Percentiles rank a stretch among this genome's conserved stretches.
These are phyloP conservation scores for Papilio polytes DNA, from an alignment of 1,140 invertebrate species.

Conservation along the genomic window DNA sequence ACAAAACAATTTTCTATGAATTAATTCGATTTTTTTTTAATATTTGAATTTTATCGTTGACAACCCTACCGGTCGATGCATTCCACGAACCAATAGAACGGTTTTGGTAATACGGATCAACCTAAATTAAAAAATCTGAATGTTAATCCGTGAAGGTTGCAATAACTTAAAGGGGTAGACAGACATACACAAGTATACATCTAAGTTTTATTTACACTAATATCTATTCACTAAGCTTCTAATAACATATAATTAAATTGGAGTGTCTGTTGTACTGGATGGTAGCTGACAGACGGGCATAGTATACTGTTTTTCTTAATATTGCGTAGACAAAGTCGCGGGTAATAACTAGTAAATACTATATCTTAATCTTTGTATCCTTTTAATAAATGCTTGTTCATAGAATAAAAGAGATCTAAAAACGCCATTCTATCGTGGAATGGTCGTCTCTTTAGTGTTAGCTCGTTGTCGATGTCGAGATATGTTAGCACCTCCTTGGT, in stretches of 20 bases:
- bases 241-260: too few species aligned
- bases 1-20: too few species aligned
- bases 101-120: neutral
- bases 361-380: constrained; percentile 22
- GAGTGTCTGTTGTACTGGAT: too few species aligned
- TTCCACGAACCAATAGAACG: neutral
- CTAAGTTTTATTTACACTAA: too few species aligned
- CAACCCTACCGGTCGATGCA: neutral
- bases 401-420: constrained; percentile 56
- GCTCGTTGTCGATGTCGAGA: constrained; percentile 47
- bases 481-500: constrained; percentile 44
- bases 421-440: constrained; percentile 51
- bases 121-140: neutral
- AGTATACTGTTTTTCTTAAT: too few species aligned
- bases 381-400: constrained; percentile 41
- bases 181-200: too few species aligned
- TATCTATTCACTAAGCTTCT: too few species aligned
- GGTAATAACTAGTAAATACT: neutral
- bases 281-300: too few species aligned
- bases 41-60: neutral
- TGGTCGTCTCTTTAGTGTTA: constrained; percentile 42
- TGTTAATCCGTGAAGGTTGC: neutral
- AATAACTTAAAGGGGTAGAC: neutral
- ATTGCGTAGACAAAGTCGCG: too few species aligned
- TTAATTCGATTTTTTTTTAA: neutral